Conservation (phyloP, 2,113 vertebrate species). For the Pterophyllum scalare region DNA sequence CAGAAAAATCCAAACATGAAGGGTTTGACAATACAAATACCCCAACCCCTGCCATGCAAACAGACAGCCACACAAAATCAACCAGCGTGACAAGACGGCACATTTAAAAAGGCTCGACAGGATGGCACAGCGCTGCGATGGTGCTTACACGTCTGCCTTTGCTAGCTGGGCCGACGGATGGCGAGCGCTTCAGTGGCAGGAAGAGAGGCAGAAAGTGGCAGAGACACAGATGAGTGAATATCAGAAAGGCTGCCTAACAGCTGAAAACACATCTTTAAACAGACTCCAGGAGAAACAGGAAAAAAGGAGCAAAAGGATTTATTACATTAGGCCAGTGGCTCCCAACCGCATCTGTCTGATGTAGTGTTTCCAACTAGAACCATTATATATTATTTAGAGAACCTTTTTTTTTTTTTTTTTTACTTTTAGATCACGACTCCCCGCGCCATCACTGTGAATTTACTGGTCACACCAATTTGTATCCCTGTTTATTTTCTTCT, state of each 20-base stretch:
- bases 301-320: not conserved
- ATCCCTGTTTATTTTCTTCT: not conserved
- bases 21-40: not conserved
- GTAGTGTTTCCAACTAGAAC: not conserved
- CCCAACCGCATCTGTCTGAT: not conserved
- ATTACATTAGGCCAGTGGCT: not conserved
- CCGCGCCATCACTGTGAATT: not conserved
- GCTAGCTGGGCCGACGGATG: constrained; percentile 93
- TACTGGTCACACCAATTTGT: not conserved
- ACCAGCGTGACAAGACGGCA: constrained; percentile 9
- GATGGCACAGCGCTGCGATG: constrained; percentile 73
- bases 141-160: constrained; percentile 99
- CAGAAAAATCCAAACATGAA: not conserved
- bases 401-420: not conserved
- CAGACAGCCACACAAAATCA: constrained; percentile 28
- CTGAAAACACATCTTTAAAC: constrained; percentile 38
- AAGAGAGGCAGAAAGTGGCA: constrained; percentile 66
- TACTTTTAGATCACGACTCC: not conserved
- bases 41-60: constrained; percentile 50
- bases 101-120: constrained; percentile 23
- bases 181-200: constrained; percentile 88
- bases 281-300: constrained; percentile 10
- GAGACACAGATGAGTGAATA: constrained; percentile 79
- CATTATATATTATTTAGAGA: not conserved
- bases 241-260: constrained; percentile 48